These are phyloP conservation scores for Macrocentrus cingulum DNA, from an alignment of 1,140 invertebrate genomes.

Conservation along the genomic window DNA sequence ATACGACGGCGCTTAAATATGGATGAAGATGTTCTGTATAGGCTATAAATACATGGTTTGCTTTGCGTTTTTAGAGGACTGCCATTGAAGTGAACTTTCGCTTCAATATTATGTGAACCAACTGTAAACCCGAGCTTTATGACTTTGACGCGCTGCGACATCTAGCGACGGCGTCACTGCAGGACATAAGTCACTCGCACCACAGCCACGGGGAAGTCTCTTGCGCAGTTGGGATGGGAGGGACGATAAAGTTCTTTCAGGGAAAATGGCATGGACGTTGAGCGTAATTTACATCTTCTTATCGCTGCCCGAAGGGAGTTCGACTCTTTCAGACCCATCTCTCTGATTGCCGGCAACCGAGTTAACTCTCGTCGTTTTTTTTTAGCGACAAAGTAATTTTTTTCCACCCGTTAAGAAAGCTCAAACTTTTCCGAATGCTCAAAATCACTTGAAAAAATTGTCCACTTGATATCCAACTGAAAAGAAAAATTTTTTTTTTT, in stretches of 20 bases:
- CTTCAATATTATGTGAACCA: no score
- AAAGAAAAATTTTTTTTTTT: no score
- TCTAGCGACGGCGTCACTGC: slow-evolving; percentile 16
- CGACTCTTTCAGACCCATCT: slow-evolving; percentile 8
- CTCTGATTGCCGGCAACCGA: slow-evolving; percentile 14
- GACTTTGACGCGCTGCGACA: no score
- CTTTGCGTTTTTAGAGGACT: no score
- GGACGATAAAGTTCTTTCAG: slow-evolving; percentile 30
- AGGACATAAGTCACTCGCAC: slow-evolving; percentile 36
- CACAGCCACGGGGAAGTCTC: slow-evolving; percentile 30
- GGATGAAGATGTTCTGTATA: slow-evolving; percentile 47
- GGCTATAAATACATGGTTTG: slow-evolving; percentile 37
- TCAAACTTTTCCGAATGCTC: no score
- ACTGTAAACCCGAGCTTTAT: no score
- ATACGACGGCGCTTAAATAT: slow-evolving; percentile 44
- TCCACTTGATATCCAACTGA: no score
- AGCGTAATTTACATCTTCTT: slow-evolving; percentile 35
- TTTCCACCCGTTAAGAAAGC: no score
- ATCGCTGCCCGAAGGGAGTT: slow-evolving; percentile 24
- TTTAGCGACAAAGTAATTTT: no score
- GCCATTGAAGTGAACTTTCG: no score
- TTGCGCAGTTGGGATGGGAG: slow-evolving; percentile 7
- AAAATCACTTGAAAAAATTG: no score
- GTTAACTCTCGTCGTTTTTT: background rate
- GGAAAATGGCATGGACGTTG: slow-evolving; percentile 31